Base-by-base conservation (phyloP, 2,888 invertebrate species). In the Tetragonula carbonaria region DNA sequence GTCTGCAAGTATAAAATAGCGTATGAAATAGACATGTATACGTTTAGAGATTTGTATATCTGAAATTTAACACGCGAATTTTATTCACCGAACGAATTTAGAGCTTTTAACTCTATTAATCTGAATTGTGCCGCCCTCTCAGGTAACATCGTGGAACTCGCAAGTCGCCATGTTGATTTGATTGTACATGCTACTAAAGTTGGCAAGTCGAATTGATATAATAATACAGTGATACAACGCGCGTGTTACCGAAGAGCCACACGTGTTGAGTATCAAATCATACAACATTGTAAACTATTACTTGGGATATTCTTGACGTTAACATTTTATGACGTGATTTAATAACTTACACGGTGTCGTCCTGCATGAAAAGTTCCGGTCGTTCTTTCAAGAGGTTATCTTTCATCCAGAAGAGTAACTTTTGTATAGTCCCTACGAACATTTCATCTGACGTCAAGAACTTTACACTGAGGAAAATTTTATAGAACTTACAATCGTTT, bases 311-410 rank as follows among this genome's bases (percentile, higher is more conserved):
- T 66, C 28, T 14, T 53, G 2, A 5, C 0, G 14, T 6, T 5
- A 4, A 23, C 6, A 28, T 33, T 23, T 50, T 45, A 53, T 59
- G 11, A 23, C 4, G 59, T n/a, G n/a, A 73, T 80, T 23, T 63
- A 63, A 38, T 45, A 74, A 92, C 95, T 95, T 92, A 94, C 82
- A 96, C 96, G 0, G 96, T 96, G 0, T 95, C 95, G 21, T 95
- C 95, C 95, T 96, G 95, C 2, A 95, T 92, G 80, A 94, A 94
- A 33, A 97, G 94, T 93, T 99, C 99, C 0, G 97, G 97, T 85
- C 98, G 95, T 91, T 98, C 98, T 84, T 96, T 96, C 78, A 99
- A 93, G 89, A 99, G 95, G 93, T 98, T 98, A 79, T 97, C 97
- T 93, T 96, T 97, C 77, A 99, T 96, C 98, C 98, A 99, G 13